phyloP scores from a whole-genome alignment of 1,140 invertebrate species.

The Zaprionus vittiger region DNA sequence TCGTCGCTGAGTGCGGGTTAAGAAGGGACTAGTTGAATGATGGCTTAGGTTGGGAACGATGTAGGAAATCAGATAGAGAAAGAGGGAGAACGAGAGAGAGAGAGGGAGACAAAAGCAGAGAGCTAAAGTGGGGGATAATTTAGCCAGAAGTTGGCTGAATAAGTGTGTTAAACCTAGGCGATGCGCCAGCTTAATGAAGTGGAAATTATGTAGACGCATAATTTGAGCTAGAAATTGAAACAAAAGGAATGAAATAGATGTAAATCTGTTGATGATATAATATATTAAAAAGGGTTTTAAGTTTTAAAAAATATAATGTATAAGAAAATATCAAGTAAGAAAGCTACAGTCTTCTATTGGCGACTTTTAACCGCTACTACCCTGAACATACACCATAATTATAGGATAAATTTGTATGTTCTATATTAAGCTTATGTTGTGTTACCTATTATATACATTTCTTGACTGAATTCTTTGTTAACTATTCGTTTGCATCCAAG shows the following conservation, averaged over 20 bases:
- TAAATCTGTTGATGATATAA: conserved; percentile 3
- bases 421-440: too few relatives aligned
- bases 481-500: too few relatives aligned
- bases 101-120: not conserved
- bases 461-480: too few relatives aligned
- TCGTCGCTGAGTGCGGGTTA: conserved; percentile 11
- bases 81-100: not conserved
- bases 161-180: conserved; percentile 26
- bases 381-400: too few relatives aligned
- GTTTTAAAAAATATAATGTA: too few relatives aligned
- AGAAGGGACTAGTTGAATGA: conserved; percentile 40
- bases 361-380: too few relatives aligned
- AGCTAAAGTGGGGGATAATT: not conserved
- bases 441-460: too few relatives aligned
- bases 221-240: conserved; percentile 1
- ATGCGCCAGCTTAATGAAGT: conserved; percentile 21
- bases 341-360: too few relatives aligned
- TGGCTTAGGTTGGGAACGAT: conserved; percentile 5
- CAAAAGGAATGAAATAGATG: conserved; percentile 16
- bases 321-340: too few relatives aligned
- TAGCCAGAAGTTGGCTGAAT: conserved; percentile 8
- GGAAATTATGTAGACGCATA: conserved; percentile 19
- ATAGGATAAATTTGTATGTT: too few relatives aligned
- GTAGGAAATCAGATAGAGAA: not conserved
- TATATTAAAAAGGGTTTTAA: too few relatives aligned